Evolutionary conservation across 1,140 invertebrate genomes (phyloP), one percentile per base, ranked within the genome.

Genomic region (Diplogasteroides magnus): DNA sequence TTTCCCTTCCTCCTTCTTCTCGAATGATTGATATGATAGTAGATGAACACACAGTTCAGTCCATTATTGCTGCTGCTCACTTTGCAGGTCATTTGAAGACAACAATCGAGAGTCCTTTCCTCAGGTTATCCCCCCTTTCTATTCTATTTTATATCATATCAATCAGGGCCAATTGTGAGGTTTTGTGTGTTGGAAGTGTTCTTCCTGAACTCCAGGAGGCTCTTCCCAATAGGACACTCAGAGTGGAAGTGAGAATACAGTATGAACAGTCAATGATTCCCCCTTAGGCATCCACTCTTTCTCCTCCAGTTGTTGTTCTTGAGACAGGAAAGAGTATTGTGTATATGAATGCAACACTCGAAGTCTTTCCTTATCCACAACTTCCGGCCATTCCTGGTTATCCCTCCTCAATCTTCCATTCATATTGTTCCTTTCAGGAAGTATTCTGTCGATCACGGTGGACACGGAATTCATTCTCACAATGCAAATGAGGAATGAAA

Each of bases 101-200:
- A n/a, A 72, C 60, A 23, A 57, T 74, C 14, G 61, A 71, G 15
- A 67, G 64, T 0, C 73, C 73, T 14, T 74, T 73, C 61, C 31
- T 48, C 37, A 48, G 37, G 37, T 48, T n/a, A n/a, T n/a, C n/a
- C n/a, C n/a, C n/a, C n/a, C n/a, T n/a, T n/a, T n/a, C n/a, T n/a
- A n/a, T n/a, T n/a, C n/a, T n/a, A n/a, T n/a, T n/a, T n/a, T n/a
- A n/a, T n/a, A n/a, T n/a, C 6, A 48, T 48, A 11, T 19, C 37
- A 19, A 11, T 74, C 23, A 62, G 65, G 55, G 73, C 73, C 2
- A 61, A 67, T 37, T 74, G 73, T 31, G 69, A 74, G 56, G 69
- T 67, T n/a, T 55, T 78, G 2, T 78, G 77, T 60, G 62, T 78
- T 31, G 77, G 77, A n/a, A 78, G 80, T 14, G 69, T 78, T 25